Conservation (phyloP, 35 echinoderm and acorn worm species). For the Apostichopus californicus region DNA sequence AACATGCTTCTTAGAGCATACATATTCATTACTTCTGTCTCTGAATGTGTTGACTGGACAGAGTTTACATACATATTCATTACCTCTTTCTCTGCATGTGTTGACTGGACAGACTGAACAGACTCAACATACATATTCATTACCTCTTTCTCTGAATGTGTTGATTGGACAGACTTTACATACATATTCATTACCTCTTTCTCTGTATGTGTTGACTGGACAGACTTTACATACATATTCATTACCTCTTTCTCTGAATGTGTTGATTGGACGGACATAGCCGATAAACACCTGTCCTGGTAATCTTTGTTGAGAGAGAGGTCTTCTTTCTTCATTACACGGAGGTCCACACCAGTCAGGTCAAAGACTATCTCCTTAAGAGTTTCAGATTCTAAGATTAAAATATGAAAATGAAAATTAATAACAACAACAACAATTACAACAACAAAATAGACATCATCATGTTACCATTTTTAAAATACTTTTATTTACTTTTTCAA, state of each 20-base stretch:
- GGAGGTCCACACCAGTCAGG: conserved; percentile 82
- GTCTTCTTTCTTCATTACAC: conserved; percentile 71
- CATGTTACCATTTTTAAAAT: background rate
- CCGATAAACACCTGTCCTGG: conserved; percentile 91
- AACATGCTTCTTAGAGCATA: too few species aligned
- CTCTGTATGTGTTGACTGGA: too few species aligned
- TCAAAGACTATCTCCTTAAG: conserved; percentile 85
- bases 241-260: conserved; percentile 57
- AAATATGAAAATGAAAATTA: too few species aligned
- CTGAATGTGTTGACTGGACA: too few species aligned
- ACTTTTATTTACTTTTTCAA: too few species aligned
- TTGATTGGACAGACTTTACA: conserved; percentile 60
- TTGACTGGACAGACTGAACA: too few species aligned
- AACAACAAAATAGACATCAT: background rate
- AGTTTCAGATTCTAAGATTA: conserved; percentile 65
- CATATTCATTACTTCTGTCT: too few species aligned
- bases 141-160: conserved; percentile 56
- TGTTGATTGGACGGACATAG: conserved; percentile 73
- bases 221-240: background rate
- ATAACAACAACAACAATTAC: background rate
- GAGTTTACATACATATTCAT: too few species aligned
- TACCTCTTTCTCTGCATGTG: too few species aligned
- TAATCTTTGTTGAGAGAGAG: conserved; percentile 82
- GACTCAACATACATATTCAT: conserved; percentile 5
- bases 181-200: too few species aligned